Conservation (phyloP, 2,113 vertebrate genomes). For the Nerophis lumbriciformis region DNA sequence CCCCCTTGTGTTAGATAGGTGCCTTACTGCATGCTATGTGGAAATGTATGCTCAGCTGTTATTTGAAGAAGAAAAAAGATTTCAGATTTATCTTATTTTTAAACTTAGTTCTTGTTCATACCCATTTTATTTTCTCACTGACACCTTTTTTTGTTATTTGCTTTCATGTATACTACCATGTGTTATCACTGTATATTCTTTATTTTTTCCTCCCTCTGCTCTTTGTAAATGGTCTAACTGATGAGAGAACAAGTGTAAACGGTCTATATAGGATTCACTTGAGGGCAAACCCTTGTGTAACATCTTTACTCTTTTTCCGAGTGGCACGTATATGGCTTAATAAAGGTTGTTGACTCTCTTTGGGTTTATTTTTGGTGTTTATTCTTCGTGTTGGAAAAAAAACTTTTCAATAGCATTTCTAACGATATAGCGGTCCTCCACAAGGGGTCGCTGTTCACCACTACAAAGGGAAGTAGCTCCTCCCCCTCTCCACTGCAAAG, state of each 20-base stretch:
- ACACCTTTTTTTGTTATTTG: conserved; percentile 45
- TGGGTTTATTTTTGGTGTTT: conserved; percentile 29
- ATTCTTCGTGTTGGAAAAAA: no score
- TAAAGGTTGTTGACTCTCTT: conserved; percentile 77
- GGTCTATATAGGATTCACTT: conserved; percentile 68
- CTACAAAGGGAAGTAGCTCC: background rate
- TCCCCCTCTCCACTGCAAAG: background rate
- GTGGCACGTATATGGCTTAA: conserved; percentile 77
- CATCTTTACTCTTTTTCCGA: conserved; percentile 66
- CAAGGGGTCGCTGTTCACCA: background rate
- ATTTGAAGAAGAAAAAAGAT: conserved; percentile 58
- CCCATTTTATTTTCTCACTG: conserved; percentile 73
- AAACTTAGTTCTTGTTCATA: conserved; percentile 61
- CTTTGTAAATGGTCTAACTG: conserved; percentile 66
- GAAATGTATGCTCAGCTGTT: conserved; percentile 75
- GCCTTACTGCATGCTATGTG: conserved; percentile 81
- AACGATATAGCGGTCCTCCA: background rate
- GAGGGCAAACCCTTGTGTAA: conserved; percentile 52
- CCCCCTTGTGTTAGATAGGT: conserved; percentile 81
- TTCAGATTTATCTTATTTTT: conserved; percentile 54
- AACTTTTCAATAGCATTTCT: background rate
- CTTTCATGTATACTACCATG: conserved; percentile 72
- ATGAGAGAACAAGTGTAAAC: conserved; percentile 66
- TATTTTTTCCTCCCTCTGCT: conserved; percentile 45
- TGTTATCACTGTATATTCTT: conserved; percentile 74